phyloP scores from a whole-genome alignment of 2,888 invertebrate species.

The Hermaeophaga mercurialis region DNA sequence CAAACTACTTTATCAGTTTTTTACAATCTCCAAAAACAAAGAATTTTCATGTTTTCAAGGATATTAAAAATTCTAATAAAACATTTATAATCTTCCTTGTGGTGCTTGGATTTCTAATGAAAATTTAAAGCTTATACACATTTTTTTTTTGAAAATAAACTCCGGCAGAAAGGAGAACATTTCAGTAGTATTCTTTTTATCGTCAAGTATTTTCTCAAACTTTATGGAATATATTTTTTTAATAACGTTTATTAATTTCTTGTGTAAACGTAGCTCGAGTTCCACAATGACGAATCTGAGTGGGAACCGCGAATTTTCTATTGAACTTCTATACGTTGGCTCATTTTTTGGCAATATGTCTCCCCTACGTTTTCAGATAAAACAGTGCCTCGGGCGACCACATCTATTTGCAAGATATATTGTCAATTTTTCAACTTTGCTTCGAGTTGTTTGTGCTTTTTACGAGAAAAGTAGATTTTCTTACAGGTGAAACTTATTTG shows the following conservation, averaged over 20 bases:
- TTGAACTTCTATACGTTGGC: constrained; percentile 25
- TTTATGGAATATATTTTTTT: neutral
- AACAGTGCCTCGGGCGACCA: constrained; percentile 26
- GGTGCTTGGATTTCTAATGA: too few relatives aligned
- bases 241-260: neutral
- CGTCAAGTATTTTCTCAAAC: too few relatives aligned
- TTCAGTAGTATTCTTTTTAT: too few relatives aligned
- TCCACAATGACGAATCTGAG: constrained; percentile 22
- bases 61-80: too few relatives aligned
- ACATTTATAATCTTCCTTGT: too few relatives aligned
- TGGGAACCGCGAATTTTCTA: constrained; percentile 20
- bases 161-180: too few relatives aligned
- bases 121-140: too few relatives aligned
- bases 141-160: too few relatives aligned
- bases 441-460: constrained; percentile 12
- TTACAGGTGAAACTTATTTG: neutral
- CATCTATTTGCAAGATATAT: constrained; percentile 31
- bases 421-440: constrained; percentile 28
- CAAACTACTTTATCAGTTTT: too few relatives aligned
- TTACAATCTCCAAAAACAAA: too few relatives aligned
- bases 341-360: constrained; percentile 34
- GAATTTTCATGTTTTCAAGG: too few relatives aligned
- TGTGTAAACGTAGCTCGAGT: constrained; percentile 5
- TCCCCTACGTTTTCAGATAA: constrained; percentile 32
- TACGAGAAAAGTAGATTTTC: neutral